phyloP scores from a whole-genome alignment of 2,888 invertebrate species.

The Nymphalis urticae region DNA sequence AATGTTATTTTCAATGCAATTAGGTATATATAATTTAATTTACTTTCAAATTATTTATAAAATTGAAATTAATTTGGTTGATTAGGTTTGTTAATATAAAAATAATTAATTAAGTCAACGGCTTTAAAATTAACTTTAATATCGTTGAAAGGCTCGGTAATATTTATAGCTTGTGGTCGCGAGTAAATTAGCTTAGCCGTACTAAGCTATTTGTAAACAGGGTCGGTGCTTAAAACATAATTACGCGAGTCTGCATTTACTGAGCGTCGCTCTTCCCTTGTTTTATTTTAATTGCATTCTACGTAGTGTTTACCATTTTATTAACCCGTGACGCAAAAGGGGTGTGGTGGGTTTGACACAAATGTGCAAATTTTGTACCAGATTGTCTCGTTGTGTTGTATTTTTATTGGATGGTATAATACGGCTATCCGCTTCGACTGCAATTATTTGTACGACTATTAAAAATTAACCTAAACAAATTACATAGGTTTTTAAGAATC shows the following conservation, averaged over 20 bases:
- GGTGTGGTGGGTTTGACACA: conserved; percentile 18
- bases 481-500: no score
- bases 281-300: conserved; percentile 35
- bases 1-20: no score
- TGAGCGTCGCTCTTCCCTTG: conserved; percentile 22
- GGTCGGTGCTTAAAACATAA: conserved; percentile 35
- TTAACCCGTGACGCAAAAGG: conserved; percentile 20
- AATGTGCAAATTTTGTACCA: conserved; percentile 11
- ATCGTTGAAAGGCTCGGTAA: conserved; percentile 10
- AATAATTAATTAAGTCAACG: neutral
- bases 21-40: no score
- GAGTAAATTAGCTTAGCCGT: conserved; percentile 17
- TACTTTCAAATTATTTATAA: no score
- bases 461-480: no score
- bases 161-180: conserved; percentile 10
- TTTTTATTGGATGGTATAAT: neutral
- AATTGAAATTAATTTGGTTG: neutral
- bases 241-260: conserved; percentile 26
- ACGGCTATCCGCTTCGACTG: no score
- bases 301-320: conserved; percentile 25
- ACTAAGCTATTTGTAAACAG: conserved; percentile 35
- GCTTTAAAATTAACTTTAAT: conserved; percentile 4
- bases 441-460: no score
- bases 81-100: neutral
- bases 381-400: conserved; percentile 4